Percentiles rank a stretch among this genome's conserved stretches.
Conservation (phyloP, 2,113 vertebrate species). For the Noctilio leporinus region DNA sequence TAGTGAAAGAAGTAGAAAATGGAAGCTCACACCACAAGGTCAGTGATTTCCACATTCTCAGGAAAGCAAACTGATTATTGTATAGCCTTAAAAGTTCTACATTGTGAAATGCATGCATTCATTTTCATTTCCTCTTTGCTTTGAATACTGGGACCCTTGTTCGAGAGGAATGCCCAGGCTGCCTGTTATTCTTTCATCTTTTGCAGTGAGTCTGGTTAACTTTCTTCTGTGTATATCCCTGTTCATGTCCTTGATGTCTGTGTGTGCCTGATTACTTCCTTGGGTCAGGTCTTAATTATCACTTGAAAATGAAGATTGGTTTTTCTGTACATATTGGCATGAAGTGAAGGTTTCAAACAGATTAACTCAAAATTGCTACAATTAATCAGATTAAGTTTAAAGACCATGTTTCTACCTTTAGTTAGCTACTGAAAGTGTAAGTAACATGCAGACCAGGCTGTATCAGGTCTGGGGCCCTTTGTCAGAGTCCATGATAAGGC, state of each 20-base stretch:
- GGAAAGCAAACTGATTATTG: not conserved
- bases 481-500: fast-evolving
- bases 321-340: not conserved
- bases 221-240: not conserved
- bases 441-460: fast-evolving
- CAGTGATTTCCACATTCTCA: not conserved
- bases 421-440: not conserved
- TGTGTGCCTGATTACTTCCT: not conserved
- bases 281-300: not conserved
- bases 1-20: not conserved
- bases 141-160: not conserved
- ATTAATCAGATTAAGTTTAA: not conserved
- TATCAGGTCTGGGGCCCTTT: not conserved
- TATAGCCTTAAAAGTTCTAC: not conserved
- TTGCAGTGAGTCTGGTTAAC: not conserved
- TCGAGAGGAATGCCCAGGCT: not conserved
- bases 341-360: not conserved
- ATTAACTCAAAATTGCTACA: not conserved
- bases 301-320: not conserved
- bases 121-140: not conserved
- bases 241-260: not conserved
- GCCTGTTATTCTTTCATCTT: not conserved
- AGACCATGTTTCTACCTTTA: not conserved
- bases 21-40: not conserved
- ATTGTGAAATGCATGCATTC: not conserved